phyloP scores from a whole-genome alignment of 2,888 invertebrate species.

The Hylaea fasciaria region DNA sequence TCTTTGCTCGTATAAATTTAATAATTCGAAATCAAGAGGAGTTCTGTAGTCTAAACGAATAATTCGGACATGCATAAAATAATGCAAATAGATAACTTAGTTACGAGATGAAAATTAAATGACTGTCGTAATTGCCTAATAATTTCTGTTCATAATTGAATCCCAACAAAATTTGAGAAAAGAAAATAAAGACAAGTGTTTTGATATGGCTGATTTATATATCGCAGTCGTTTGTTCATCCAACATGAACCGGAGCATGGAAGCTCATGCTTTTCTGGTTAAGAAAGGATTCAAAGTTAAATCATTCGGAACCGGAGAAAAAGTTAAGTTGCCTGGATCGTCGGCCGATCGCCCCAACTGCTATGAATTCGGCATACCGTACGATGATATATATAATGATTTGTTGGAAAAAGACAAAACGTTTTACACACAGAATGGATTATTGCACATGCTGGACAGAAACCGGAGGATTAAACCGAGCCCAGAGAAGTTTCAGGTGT shows the following conservation, averaged over 20 bases:
- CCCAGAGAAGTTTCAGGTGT: conserved; percentile 97
- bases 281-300: conserved; percentile 98
- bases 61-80: too few relatives aligned
- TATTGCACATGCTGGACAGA: conserved; percentile 98
- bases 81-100: too few relatives aligned
- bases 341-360: conserved; percentile 97
- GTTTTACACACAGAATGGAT: conserved; percentile 98
- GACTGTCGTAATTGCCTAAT: too few relatives aligned
- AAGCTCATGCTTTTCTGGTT: conserved; percentile 98
- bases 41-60: too few relatives aligned
- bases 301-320: conserved; percentile 97
- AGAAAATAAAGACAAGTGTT: not conserved
- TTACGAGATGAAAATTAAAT: too few relatives aligned
- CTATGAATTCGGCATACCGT: conserved; percentile 98
- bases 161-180: not conserved
- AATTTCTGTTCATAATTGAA: too few relatives aligned
- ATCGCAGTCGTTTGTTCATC: conserved; percentile 99
- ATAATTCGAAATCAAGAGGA: too few relatives aligned
- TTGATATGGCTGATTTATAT: conserved; percentile 80
- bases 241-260: conserved; percentile 99
- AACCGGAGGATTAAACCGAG: conserved; percentile 97
- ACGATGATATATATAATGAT: conserved; percentile 98
- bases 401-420: conserved; percentile 94
- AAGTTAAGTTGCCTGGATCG: conserved; percentile 98
- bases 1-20: too few relatives aligned